A percentile compares a stretch with the other conserved stretches of the same genome.
Evolutionary conservation across 1,140 invertebrate species (phyloP).

Genomic region (Aradophagus sp.): DNA sequence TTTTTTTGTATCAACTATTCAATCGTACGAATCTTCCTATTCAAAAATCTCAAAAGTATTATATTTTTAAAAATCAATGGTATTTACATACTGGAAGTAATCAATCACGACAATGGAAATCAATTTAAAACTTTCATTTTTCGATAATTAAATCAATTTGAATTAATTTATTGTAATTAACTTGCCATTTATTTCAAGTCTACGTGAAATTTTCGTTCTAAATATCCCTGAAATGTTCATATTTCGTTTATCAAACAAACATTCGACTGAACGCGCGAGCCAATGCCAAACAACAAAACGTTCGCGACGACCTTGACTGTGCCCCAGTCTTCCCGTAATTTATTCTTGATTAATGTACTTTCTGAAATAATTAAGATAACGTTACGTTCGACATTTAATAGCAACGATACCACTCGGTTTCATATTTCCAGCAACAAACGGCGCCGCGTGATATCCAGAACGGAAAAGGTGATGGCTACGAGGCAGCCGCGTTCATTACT

Average conservation of each 20-base stretch:
- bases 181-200: too few relatives aligned
- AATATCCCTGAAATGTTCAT: too few relatives aligned
- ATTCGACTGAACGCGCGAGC: too few relatives aligned
- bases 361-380: conserved; percentile 51
- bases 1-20: background rate
- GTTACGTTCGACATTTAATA: conserved; percentile 39
- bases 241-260: background rate
- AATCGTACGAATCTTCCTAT: background rate
- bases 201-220: too few relatives aligned
- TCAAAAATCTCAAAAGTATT: background rate
- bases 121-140: too few relatives aligned
- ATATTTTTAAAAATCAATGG: too few relatives aligned
- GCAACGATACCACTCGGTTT: conserved; percentile 37
- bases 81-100: too few relatives aligned
- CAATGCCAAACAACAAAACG: conserved; percentile 5
- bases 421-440: conserved; percentile 38
- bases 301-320: conserved; percentile 7
- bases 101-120: too few relatives aligned
- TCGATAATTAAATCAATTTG: too few relatives aligned
- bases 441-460: conserved; percentile 41
- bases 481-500: conserved; percentile 69
- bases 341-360: conserved; percentile 47
- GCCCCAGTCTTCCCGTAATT: conserved; percentile 22
- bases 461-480: conserved; percentile 64
- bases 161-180: too few relatives aligned